Conservation (phyloP, 2,113 vertebrate genomes). For the Phrynocephalus versicolor region DNA sequence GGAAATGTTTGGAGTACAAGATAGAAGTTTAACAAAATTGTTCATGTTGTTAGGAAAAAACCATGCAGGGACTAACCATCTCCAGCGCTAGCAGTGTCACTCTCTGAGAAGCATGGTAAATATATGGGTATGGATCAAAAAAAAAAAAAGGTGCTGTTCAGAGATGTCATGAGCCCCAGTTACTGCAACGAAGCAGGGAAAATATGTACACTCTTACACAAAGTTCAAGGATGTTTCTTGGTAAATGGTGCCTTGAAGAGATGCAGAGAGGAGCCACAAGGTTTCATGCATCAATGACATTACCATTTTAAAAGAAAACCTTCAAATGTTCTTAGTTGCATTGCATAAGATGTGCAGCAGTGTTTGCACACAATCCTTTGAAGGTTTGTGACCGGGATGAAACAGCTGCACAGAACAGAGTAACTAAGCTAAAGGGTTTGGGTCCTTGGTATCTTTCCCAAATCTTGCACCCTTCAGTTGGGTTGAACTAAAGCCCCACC, state of each 20-base stretch:
- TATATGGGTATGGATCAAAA: not conserved
- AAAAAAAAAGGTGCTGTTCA: slow-evolving; percentile 9
- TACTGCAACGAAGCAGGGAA: slow-evolving; percentile 6
- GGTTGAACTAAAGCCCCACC: not conserved
- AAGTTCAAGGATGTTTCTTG: not conserved
- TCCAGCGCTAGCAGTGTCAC: not conserved
- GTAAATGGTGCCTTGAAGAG: not conserved
- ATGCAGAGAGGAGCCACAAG: not conserved
- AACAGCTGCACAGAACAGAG: not conserved
- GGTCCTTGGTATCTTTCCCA: not conserved
- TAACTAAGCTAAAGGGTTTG: not conserved
- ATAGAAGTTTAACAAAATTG: not conserved
- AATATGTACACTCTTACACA: not conserved
- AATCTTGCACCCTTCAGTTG: not conserved
- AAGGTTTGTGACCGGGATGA: not conserved
- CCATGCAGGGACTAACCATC: not conserved
- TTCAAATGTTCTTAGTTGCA: not conserved
- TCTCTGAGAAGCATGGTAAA: not conserved
- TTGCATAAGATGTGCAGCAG: not conserved
- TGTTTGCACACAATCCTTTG: not conserved
- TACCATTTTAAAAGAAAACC: not conserved
- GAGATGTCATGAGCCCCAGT: not conserved
- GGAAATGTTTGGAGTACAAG: not conserved
- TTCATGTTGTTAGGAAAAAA: slow-evolving; percentile 5
- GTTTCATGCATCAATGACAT: not conserved